Evolutionary conservation across 2,797 vertebrate species (phyloP).

Genomic region (Pangasius krempfi): DNA sequence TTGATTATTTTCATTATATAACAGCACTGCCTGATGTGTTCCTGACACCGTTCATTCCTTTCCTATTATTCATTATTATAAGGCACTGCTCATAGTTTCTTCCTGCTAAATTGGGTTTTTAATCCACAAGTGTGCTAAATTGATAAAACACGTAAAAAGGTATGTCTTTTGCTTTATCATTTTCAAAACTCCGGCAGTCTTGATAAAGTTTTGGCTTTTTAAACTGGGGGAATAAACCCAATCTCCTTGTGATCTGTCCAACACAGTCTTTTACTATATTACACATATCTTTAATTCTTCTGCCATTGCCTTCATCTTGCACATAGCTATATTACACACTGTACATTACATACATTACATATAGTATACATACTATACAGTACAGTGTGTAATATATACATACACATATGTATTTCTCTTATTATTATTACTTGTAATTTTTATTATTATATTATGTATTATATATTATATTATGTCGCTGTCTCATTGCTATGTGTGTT

Average conservation of each 20-base stretch:
- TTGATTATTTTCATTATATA: background rate
- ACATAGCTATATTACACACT: too few relatives aligned
- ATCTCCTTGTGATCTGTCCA: background rate
- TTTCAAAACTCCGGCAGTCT: background rate
- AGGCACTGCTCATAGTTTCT: background rate
- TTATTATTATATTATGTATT: too few relatives aligned
- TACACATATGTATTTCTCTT: too few relatives aligned
- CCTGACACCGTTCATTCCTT: background rate
- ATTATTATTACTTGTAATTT: too few relatives aligned
- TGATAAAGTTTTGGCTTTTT: background rate
- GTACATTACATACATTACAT: too few relatives aligned
- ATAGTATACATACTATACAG: too few relatives aligned
- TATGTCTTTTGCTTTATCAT: background rate
- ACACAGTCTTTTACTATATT: too few relatives aligned
- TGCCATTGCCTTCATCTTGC: too few relatives aligned
- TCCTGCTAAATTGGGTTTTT: background rate
- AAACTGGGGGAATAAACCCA: background rate
- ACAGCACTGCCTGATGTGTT: background rate
- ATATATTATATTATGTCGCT: too few relatives aligned
- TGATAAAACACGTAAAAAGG: background rate
- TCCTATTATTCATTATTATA: background rate
- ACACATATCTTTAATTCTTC: too few relatives aligned
- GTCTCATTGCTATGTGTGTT: too few relatives aligned
- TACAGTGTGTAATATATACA: too few relatives aligned
- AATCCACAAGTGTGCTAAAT: background rate